Conservation (phyloP, 1,140 invertebrate species). For the Homarus americanus region DNA sequence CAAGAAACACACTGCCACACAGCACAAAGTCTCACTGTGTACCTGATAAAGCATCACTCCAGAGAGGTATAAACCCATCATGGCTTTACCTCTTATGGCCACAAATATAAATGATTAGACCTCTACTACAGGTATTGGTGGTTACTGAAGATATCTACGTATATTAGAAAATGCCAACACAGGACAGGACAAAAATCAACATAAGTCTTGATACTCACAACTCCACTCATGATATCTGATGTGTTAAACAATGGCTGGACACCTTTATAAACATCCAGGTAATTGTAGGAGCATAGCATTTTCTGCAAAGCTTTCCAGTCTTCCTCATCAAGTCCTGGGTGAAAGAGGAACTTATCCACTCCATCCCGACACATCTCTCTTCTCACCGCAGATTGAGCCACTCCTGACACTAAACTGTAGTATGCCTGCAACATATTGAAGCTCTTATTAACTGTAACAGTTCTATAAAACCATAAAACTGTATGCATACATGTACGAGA, state of each 20-base stretch:
- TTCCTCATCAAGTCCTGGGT: constrained; percentile 3
- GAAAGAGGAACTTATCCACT: neutral
- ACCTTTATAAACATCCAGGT: neutral
- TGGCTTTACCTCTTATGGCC: too few relatives aligned
- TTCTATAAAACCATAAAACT: too few relatives aligned
- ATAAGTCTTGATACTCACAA: constrained; percentile 3
- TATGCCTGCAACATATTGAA: neutral
- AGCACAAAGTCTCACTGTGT: too few relatives aligned
- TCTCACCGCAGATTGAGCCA: neutral
- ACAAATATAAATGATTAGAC: too few relatives aligned
- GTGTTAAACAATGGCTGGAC: neutral
- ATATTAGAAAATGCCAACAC: too few relatives aligned
- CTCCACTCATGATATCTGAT: constrained; percentile 13
- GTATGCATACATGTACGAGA: too few relatives aligned
- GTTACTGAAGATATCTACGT: too few relatives aligned
- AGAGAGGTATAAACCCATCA: too few relatives aligned
- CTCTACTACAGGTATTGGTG: too few relatives aligned
- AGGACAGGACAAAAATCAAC: too few relatives aligned
- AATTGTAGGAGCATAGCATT: neutral
- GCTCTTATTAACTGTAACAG: neutral
- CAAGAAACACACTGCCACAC: too few relatives aligned
- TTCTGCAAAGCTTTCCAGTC: constrained; percentile 5
- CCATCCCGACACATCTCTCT: constrained; percentile 15
- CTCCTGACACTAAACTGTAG: constrained; percentile 9
- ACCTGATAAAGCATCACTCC: too few relatives aligned